Base-by-base conservation (phyloP, 2,888 invertebrate species). In the Gari tellinella region DNA sequence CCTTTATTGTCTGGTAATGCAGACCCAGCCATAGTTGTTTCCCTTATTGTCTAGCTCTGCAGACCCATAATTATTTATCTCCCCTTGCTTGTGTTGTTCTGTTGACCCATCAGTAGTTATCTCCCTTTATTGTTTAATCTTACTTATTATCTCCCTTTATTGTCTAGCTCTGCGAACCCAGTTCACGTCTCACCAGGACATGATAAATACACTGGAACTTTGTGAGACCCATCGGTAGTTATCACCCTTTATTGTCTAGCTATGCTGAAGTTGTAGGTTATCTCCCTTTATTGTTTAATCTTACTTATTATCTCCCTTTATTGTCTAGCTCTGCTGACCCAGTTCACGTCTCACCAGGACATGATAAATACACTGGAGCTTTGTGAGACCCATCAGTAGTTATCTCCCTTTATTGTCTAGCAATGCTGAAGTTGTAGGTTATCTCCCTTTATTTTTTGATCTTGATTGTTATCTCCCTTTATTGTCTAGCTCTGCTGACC, bases 271-370 rank as follows among this genome's bases (percentile, higher is more conserved):
- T n/a, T n/a, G n/a, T n/a, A n/a, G n/a, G n/a, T n/a, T 12, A 40
- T 40, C 15, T 40, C 15, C 8, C 8, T 12, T 12, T 8, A 40
- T 40, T 40, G 40, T 12, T 14, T 40, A 40, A 40, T 8, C 8
- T 12, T 8, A 12, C 40, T 14, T 12, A 12, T 40, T n/a, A n/a
- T n/a, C n/a, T n/a, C n/a, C n/a, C n/a, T n/a, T n/a, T 40, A 15
- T 40, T 37, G 76, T 78, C 10, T 79, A 89, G 89, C 84, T 2
- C 15, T 87, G 66, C 81, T 79, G 67, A 84, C 85, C 5, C 87
- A 89, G 73, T 92, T 89, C 80, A 88, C 89, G 56, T 86, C 90
- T 4, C 92, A 92, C 75, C 73, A 80, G 10, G 92, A 92, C 73
- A 88, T 88, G 84, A 88, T 92, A 52, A 91, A 86, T 70, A 85